Conservation (phyloP, 2,888 invertebrate species). For the Phortica magna region DNA sequence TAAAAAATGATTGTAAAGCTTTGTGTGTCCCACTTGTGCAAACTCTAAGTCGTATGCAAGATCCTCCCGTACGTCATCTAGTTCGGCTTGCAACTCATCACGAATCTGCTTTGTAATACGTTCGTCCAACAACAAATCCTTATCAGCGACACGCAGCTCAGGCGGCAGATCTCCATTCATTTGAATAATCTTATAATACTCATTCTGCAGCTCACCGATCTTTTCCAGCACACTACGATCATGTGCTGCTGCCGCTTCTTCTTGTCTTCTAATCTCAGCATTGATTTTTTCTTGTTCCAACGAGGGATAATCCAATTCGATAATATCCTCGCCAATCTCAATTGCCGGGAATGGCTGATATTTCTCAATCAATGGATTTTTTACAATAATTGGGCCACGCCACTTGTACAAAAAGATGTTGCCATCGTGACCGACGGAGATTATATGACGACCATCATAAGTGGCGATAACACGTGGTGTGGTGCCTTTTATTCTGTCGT, state of each 20-base stretch:
- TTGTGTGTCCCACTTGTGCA: constrained; percentile 82
- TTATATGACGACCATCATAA: constrained; percentile 79
- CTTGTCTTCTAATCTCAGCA: constrained; percentile 79
- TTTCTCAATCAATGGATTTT: not conserved
- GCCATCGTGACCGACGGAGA: constrained; percentile 86
- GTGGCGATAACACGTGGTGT: constrained; percentile 83
- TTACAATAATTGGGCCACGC: constrained; percentile 67
- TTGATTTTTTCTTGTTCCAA: constrained; percentile 85
- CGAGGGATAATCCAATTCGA: constrained; percentile 68
- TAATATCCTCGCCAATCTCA: constrained; percentile 60
- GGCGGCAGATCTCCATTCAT: constrained; percentile 81
- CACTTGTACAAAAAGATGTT: constrained; percentile 86
- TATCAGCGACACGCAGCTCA: constrained; percentile 81
- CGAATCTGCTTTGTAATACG: constrained; percentile 83
- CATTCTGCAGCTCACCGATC: constrained; percentile 80
- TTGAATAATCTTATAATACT: constrained; percentile 80
- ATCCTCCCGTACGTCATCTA: constrained; percentile 83
- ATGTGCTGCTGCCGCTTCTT: constrained; percentile 78
- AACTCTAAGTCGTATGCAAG: constrained; percentile 85
- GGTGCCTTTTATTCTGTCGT: constrained; percentile 85
- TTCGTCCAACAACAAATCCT: constrained; percentile 84
- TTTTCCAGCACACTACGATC: constrained; percentile 81
- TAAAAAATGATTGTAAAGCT: constrained; percentile 84
- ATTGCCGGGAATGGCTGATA: constrained; percentile 45
- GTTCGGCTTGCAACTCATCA: constrained; percentile 81